Conservation (phyloP, 2,113 vertebrate genomes). For the Laticauda colubrina region DNA sequence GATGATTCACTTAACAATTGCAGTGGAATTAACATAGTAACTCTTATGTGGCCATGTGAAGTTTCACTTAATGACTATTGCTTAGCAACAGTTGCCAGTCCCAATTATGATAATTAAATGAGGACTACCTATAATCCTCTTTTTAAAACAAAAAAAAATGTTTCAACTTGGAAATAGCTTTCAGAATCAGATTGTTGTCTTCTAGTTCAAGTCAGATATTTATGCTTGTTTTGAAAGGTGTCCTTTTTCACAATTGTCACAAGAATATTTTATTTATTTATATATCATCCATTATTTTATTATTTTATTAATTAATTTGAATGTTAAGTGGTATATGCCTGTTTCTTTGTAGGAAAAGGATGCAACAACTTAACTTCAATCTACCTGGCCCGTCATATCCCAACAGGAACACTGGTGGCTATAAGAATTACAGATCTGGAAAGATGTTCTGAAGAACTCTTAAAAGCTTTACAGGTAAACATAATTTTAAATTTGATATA, state of each 20-base stretch:
- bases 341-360: conserved; percentile 79
- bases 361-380: conserved; percentile 92
- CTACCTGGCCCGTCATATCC: conserved; percentile 85
- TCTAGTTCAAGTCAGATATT: not conserved
- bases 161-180: not conserved
- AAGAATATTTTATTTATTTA: not conserved
- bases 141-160: not conserved
- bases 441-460: conserved; percentile 89
- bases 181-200: not conserved
- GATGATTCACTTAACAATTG: not conserved
- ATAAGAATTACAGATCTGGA: conserved; percentile 93
- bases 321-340: conserved; percentile 6
- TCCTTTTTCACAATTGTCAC: not conserved
- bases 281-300: not conserved
- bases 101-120: not conserved
- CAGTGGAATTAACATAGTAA: not conserved
- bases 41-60: not conserved
- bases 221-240: not conserved
- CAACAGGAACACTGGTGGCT: conserved; percentile 85
- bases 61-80: not conserved
- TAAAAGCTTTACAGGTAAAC: conserved; percentile 89
- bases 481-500: not conserved
- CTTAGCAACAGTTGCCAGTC: not conserved
- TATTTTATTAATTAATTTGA: not conserved
- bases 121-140: not conserved